Evolutionary conservation across 2,888 invertebrate genomes (phyloP), one percentile per base, ranked within the genome.

Genomic region (Galerucella calmariensis): DNA sequence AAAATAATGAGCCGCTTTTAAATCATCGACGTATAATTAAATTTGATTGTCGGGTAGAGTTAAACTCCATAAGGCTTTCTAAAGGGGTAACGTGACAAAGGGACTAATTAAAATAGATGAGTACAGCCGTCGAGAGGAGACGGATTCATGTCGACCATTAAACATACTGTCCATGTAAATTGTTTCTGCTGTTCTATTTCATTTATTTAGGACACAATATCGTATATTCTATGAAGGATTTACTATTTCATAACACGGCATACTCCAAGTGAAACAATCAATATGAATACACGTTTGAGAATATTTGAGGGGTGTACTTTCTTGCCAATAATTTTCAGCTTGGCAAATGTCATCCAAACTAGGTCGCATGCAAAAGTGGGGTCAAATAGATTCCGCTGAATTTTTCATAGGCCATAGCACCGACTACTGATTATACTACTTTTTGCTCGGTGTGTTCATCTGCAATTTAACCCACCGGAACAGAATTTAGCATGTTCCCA

Each of bases 71-170:
- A 72, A 71, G 72, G 27, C 58, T 12, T 20, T 11, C 24, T 12
- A 51, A 27, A n/a, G 27, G 35, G n/a, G 41, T 56, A n/a, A 3
- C 61, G 27, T 72, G 71, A 76, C 76, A 74, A 74, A 72, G 67
- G 70, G 62, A 44, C 74, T 74, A 74, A 76, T 76, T 76, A 70
- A 76, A 74, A 74, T 59, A 75, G 70, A 75, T 70, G 73, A 69
- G 69, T 66, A 65, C 3, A 35, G 20, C 59, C 59, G 24, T 59
- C 11, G 24, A 24, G 59, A 59, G 67, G 69, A 74, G 69, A 74
- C 58, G 56, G 71, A 24, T 59, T 24, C 59, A 24, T 20, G 12
- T 12, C 16, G 5, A 16, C 24, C 59, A 59, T 58, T 48, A 48
- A 12, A 24, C 24, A 16, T 16, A 58, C 24, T 58, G 20, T 10